A percentile compares a stretch with the other conserved stretches of the same genome.
These are phyloP conservation scores for Adrianichthys oophorus DNA, from an alignment of 2,797 vertebrate genomes.

Conservation along the genomic window DNA sequence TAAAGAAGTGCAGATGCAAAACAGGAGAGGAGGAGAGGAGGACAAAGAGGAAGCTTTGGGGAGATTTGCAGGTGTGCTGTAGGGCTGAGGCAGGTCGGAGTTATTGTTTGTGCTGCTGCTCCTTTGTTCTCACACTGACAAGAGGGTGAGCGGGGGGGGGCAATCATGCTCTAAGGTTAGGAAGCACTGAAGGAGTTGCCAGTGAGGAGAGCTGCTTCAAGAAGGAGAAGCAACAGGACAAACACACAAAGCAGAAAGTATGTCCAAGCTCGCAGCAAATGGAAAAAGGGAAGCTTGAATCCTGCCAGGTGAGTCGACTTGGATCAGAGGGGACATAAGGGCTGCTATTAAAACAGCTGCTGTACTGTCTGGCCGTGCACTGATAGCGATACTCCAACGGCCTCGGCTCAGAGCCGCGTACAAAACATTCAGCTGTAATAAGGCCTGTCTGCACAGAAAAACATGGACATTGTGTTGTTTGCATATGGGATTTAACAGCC, in stretches of 20 bases:
- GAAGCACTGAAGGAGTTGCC: constrained; percentile 45
- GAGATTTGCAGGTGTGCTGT: constrained; percentile 49
- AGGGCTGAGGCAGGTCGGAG: constrained; percentile 33
- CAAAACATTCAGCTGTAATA: constrained; percentile 47
- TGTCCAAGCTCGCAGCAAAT: constrained; percentile 45
- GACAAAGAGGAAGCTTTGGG: constrained; percentile 40
- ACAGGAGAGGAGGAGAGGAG: constrained; percentile 5
- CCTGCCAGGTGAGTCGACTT: constrained; percentile 62
- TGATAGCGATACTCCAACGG: constrained; percentile 50
- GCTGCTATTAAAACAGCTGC: constrained; percentile 62
- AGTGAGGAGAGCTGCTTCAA: constrained; percentile 38
- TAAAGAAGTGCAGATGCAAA: constrained; percentile 29
- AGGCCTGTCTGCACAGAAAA: constrained; percentile 43
- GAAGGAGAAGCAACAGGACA: constrained; percentile 37
- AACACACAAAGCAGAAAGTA: constrained; percentile 58
- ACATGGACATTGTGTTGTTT: constrained; percentile 59
- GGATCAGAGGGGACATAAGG: constrained; percentile 59
- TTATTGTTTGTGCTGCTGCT: constrained; percentile 31
- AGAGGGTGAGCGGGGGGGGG: constrained; percentile 41
- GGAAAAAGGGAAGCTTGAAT: constrained; percentile 41
- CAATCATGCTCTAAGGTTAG: constrained; percentile 53
- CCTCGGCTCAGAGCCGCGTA: constrained; percentile 31
- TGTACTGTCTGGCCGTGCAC: constrained; percentile 49
- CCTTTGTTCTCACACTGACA: constrained; percentile 68
- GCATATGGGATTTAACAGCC: constrained; percentile 49